A percentile compares a stretch with the other conserved stretches of the same genome.
Evolutionary conservation across 37 sponge, comb jelly and placozoan genomes (phyloP).

Genomic region (Amphimedon queenslandica): DNA sequence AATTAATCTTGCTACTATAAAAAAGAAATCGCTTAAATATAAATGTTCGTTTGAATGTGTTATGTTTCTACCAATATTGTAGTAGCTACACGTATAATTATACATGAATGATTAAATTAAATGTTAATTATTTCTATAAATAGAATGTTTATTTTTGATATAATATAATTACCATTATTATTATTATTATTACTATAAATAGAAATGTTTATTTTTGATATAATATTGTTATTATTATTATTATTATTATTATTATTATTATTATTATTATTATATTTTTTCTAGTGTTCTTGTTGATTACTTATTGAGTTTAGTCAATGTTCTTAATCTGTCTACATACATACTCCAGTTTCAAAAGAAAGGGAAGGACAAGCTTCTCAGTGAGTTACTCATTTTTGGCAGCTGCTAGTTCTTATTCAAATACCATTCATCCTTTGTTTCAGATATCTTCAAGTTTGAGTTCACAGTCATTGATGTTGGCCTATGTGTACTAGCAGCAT

Average conservation of each 20-base stretch:
- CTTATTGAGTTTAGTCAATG: not conserved
- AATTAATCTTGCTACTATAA: not conserved
- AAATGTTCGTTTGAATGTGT: not conserved
- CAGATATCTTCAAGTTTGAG: conserved; percentile 31
- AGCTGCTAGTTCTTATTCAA: not conserved
- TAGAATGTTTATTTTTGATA: too few species aligned
- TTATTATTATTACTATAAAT: too few species aligned
- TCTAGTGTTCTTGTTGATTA: too few species aligned
- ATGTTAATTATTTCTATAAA: too few species aligned
- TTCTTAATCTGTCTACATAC: not conserved
- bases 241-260: too few species aligned
- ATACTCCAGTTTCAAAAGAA: not conserved
- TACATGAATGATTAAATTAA: too few species aligned
- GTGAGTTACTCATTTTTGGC: not conserved
- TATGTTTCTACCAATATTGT: too few species aligned
- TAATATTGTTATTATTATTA: too few species aligned
- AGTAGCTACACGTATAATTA: too few species aligned
- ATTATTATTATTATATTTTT: too few species aligned
- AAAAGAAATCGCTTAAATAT: not conserved
- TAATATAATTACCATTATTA: too few species aligned
- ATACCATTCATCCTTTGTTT: not conserved
- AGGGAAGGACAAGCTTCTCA: not conserved
- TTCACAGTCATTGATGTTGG: conserved; percentile 41
- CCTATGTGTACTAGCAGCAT: not conserved
- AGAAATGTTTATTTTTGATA: too few species aligned